Base-by-base conservation (phyloP, 2,113 vertebrate genomes). In the Todiramphus chloris region DNA sequence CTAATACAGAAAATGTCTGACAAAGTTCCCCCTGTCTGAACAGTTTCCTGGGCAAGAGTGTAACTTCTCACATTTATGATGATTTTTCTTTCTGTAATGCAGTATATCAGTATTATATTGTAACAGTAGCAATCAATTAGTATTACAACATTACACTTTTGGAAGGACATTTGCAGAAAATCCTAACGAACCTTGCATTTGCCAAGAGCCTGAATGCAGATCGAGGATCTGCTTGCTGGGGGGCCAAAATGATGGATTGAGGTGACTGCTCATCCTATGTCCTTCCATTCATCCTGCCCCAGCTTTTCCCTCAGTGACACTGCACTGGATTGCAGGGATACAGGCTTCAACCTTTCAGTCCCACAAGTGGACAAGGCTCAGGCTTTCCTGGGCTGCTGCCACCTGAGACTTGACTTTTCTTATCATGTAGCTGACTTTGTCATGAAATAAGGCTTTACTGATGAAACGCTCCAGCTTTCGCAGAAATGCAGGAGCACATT, bases 1-100 rank as follows among this genome's bases (percentile, higher is more conserved):
- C 20, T 67, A 77, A 27, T 59, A 35, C 39, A 73, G 46, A 66
- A 95, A 94, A 72, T n/a, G n/a, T 64, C 88, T 93, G 83, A 80
- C 24, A 51, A 43, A 85, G 43, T 37, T 88, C 31, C 77, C 33
- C 11, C 31, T 50, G 79, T 96, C 95, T 92, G 82, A 70, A 55
- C 8, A 37, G 83, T 78, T 92, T 93, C 80, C 93, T 89, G 83
- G 74, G 25, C 33, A 72, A 92, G 60, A n/a, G 60, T 15, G 3
- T 27, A 75, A 51, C 39, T 83, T 50, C 46, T 77, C 60, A 39
- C 0, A 0, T 27, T 55, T 31, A 30, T 3, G 11, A 64, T 25
- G 37, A 59, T 30, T 90, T 85, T 85, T 75, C 39, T 44, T n/a
- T 53, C 51, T 63, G 15, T 51, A 59, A 50, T 33, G 63, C 43